Evolutionary conservation across 2,113 vertebrate genomes (phyloP).

Genomic region (Rhynchomys soricoides): DNA sequence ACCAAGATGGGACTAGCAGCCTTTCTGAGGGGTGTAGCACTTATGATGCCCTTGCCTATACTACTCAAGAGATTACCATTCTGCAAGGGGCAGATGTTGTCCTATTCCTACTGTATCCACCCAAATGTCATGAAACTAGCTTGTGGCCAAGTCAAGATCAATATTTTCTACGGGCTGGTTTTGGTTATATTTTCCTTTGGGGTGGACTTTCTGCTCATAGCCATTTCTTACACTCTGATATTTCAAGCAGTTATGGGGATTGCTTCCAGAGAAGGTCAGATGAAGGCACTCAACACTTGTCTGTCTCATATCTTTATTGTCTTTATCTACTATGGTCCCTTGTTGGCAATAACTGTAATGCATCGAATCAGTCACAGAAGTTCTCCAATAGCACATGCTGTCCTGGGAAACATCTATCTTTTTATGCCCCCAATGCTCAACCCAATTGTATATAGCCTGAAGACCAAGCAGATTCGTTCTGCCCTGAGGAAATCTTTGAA

Average conservation of each 20-base stretch:
- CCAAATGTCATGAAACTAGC: conserved; percentile 58
- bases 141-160: conserved; percentile 55
- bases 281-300: conserved; percentile 65
- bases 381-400: conserved; percentile 39
- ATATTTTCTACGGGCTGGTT: conserved; percentile 54
- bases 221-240: conserved; percentile 50
- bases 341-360: conserved; percentile 39
- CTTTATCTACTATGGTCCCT: conserved; percentile 49
- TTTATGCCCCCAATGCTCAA: conserved; percentile 50
- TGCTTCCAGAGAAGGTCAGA: conserved; percentile 48
- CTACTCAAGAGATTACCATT: conserved; percentile 43
- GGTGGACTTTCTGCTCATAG: conserved; percentile 48
- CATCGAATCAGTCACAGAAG: conserved; percentile 16
- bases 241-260: conserved; percentile 40
- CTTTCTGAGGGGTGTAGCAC: conserved; percentile 15
- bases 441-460: conserved; percentile 64
- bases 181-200: conserved; percentile 61
- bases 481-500: conserved; percentile 46
- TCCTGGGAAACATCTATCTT: conserved; percentile 57
- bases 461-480: conserved; percentile 60
- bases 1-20: conserved; percentile 32
- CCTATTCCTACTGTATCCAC: conserved; percentile 51
- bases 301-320: conserved; percentile 58
- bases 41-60: conserved; percentile 40
- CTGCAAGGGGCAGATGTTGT: conserved; percentile 32